Conservation (phyloP, 2,888 invertebrate genomes). For the Globia sparganii region DNA sequence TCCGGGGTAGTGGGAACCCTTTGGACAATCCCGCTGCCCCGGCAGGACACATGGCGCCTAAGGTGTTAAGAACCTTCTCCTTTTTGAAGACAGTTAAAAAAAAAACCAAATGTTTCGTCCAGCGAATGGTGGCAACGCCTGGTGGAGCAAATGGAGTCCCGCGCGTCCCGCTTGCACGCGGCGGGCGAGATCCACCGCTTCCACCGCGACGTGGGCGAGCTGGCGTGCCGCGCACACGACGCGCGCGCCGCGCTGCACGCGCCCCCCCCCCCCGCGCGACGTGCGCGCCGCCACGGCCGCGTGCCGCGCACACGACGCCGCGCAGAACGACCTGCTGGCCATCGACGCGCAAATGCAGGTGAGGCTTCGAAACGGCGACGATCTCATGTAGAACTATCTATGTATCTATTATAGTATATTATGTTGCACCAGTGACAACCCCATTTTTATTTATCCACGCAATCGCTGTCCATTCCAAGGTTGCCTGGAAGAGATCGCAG, state of each 20-base stretch:
- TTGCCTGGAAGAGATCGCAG: no score
- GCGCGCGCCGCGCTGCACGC: slow-evolving; percentile 96
- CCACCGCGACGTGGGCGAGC: slow-evolving; percentile 98
- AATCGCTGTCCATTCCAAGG: no score
- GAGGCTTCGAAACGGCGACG: neutral
- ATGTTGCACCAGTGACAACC: no score
- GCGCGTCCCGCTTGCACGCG: slow-evolving; percentile 96
- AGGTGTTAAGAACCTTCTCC: no score
- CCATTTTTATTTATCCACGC: no score
- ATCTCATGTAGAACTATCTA: no score
- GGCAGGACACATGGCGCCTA: no score
- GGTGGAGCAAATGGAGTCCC: slow-evolving; percentile 95
- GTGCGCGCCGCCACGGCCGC: slow-evolving; percentile 96
- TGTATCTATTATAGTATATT: no score
- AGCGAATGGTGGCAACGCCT: slow-evolving; percentile 96
- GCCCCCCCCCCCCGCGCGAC: slow-evolving; percentile 92
- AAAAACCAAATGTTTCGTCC: slow-evolving; percentile 3
- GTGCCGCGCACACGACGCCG: slow-evolving; percentile 96
- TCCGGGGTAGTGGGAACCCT: no score
- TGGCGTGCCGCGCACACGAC: slow-evolving; percentile 95
- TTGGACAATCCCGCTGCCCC: no score
- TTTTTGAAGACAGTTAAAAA: no score
- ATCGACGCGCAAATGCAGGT: slow-evolving; percentile 93
- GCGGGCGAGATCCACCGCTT: slow-evolving; percentile 99
- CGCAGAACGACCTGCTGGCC: slow-evolving; percentile 96